phyloP scores from a whole-genome alignment of 2,888 invertebrate genomes.

The Pantelozetes paolii region DNA sequence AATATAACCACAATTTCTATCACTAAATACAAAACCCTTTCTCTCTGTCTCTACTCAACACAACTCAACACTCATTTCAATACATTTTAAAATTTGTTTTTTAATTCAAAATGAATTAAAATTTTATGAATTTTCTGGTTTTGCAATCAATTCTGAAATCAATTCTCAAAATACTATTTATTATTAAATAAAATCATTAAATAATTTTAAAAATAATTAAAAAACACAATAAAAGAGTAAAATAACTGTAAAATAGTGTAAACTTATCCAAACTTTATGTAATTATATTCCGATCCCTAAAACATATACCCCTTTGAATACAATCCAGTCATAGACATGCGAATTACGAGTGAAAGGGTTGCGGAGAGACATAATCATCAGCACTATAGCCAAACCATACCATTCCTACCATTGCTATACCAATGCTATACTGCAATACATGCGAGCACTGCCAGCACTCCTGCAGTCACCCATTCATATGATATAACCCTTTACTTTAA shows the following conservation, averaged over 20 bases:
- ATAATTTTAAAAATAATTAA: background rate
- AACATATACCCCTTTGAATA: constrained; percentile 24
- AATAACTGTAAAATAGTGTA: background rate
- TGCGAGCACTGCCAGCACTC: background rate
- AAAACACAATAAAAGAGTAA: background rate
- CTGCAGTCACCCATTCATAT: background rate
- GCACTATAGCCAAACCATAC: background rate
- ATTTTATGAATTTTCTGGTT: background rate
- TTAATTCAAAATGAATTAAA: background rate
- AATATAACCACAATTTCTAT: background rate
- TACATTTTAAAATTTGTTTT: background rate
- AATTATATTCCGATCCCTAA: constrained; percentile 24
- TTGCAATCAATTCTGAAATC: too few relatives aligned
- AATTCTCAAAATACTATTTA: too few relatives aligned
- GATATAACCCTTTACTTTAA: background rate
- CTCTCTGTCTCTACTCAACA: background rate
- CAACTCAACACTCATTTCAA: background rate
- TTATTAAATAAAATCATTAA: background rate
- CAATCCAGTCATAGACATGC: constrained; percentile 27
- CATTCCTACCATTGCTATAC: background rate
- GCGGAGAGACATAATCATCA: background rate
- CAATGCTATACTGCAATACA: constrained; percentile 25
- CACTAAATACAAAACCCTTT: background rate
- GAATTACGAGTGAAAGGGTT: constrained; percentile 17
- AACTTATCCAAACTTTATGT: background rate